Percentiles rank a stretch among this genome's conserved stretches.
Conservation (phyloP, 2,797 vertebrate species). For the Tachyglossus aculeatus region DNA sequence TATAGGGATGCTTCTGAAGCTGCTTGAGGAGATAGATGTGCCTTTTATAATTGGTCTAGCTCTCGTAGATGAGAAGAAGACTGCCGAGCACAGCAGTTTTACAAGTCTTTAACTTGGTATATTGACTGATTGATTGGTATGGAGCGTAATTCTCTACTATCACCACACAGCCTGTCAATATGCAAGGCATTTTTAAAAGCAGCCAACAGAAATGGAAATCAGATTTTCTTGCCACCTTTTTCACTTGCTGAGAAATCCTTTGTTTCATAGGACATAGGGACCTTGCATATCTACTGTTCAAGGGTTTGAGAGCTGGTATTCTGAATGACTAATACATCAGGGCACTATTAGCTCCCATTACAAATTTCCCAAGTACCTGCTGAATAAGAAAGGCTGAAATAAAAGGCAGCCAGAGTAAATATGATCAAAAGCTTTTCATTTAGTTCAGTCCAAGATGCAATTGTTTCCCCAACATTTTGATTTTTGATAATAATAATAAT, state of each 20-base stretch:
- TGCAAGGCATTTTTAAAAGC: too few species aligned
- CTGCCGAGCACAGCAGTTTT: too few species aligned
- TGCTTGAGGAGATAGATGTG: too few species aligned
- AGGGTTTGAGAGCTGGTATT: not conserved
- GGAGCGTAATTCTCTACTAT: too few species aligned
- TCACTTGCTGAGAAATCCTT: conserved; percentile 6
- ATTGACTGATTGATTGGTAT: too few species aligned
- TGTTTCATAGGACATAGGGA: not conserved
- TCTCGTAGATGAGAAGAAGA: too few species aligned
- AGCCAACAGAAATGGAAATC: too few species aligned
- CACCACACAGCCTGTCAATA: too few species aligned
- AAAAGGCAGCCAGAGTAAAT: conserved; percentile 27
- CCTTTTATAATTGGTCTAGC: too few species aligned
- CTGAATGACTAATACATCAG: conserved; percentile 7
- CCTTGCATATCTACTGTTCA: not conserved
- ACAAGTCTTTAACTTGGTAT: too few species aligned
- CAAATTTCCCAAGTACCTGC: conserved; percentile 5
- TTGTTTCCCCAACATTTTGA: conserved; percentile 13
- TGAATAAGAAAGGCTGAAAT: conserved; percentile 9
- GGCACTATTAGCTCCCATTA: not conserved
- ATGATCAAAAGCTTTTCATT: not conserved
- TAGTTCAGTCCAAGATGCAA: conserved; percentile 11
- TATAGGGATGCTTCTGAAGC: too few species aligned
- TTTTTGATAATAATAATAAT: not conserved
- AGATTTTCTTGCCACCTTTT: not conserved